Base-by-base conservation (phyloP, 2,797 vertebrate genomes). In the Anguilla megastoma region DNA sequence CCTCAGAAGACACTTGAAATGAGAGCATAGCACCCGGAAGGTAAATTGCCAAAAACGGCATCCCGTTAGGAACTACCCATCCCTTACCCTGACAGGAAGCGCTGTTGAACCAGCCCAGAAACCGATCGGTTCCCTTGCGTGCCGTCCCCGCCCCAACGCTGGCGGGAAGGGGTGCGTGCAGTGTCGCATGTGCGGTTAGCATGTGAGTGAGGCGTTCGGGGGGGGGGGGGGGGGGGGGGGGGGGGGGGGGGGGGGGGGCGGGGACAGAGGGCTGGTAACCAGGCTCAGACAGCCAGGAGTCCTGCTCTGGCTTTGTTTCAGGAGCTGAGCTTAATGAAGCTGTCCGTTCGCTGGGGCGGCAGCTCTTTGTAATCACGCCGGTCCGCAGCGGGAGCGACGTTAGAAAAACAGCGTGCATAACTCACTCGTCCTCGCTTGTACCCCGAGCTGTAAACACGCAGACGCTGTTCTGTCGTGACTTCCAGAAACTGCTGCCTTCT, bases 151-250 rank as follows among this genome's bases (percentile, higher is more conserved):
- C 92, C 86, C 89, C 87, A 45, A 89, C 90, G 92, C 91, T 91
- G 90, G 90, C 90, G 91, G 74, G 66, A 85, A 88, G 52, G 52
- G 66, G 66, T 18, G 92, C 33, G 90, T 91, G 90, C 89, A 94
- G 90, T 92, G 92, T 93, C 94, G 88, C 94, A 50, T 45, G 21
- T 16, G 91, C 82, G 92, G 94, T 95, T 93, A 92, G 89, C 2
- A 6, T 24, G 58, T 7, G 84, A 7, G 14, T 21, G 16, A 48
- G 60, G 50, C 50, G 50, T 52, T 7, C 10, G 50, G 6, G 50
- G 7, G 48, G 50, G 50, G 48, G 4, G 8, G 48, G 4, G 2
- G 48, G 48, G 0, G 48, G 24, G 5, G 18, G 0, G 1, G 33
- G 33, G n/a, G n/a, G n/a, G n/a, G n/a, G n/a, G n/a, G n/a, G n/a